Evolutionary conservation across 2,888 invertebrate species (phyloP).

Genomic region (Chalcosyrphus nemorum): DNA sequence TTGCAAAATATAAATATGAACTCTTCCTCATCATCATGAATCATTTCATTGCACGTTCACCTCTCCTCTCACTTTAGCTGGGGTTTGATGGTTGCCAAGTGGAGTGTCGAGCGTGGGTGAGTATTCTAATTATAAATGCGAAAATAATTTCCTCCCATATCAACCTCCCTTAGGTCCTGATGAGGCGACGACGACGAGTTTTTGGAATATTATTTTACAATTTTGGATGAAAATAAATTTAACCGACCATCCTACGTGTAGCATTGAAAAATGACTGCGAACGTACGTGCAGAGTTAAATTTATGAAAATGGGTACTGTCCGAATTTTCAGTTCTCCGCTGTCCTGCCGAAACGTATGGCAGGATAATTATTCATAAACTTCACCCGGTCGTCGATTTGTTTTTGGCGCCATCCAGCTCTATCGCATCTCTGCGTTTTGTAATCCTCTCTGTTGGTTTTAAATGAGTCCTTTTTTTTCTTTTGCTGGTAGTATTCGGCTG

Average conservation of each 20-base stretch:
- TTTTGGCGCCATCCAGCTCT: slow-evolving; percentile 43
- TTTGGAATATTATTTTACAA: slow-evolving; percentile 67
- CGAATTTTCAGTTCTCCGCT: slow-evolving; percentile 28
- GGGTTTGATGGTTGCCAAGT: slow-evolving; percentile 19
- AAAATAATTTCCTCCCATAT: slow-evolving; percentile 68
- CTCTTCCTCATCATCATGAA: slow-evolving; percentile 65
- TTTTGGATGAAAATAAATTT: slow-evolving; percentile 58
- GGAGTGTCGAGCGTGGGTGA: slow-evolving; percentile 20
- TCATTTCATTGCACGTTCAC: slow-evolving; percentile 48
- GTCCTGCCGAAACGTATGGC: slow-evolving; percentile 53
- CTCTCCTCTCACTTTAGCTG: neutral
- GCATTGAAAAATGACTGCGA: slow-evolving; percentile 47
- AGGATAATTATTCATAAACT: slow-evolving; percentile 70
- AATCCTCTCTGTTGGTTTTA: slow-evolving; percentile 16
- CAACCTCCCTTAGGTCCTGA: neutral
- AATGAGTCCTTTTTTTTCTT: slow-evolving; percentile 12
- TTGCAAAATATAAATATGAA: slow-evolving; percentile 69
- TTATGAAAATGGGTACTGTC: slow-evolving; percentile 64
- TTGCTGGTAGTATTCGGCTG: neutral
- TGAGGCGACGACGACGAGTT: slow-evolving; percentile 17
- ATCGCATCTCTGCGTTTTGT: neutral
- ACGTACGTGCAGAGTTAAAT: slow-evolving; percentile 62
- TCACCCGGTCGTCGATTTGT: slow-evolving; percentile 58
- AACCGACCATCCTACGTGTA: neutral
- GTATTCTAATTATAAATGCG: slow-evolving; percentile 71